phyloP scores from a whole-genome alignment of 2,888 invertebrate genomes.

The Eilema sororculum region DNA sequence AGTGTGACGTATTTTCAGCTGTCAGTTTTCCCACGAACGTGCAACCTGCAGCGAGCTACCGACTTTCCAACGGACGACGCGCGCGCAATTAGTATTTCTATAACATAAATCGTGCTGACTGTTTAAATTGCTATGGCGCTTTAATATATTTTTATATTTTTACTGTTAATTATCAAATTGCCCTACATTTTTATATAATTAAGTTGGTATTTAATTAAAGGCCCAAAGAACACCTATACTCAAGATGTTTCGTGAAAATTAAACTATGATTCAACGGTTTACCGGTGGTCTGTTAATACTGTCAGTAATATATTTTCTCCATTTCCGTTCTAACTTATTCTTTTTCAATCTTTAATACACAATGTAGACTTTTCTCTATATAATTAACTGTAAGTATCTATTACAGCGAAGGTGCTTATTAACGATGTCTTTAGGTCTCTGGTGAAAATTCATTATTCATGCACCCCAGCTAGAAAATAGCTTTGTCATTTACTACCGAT shows the following conservation, averaged over 20 bases:
- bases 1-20: neutral
- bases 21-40: neutral
- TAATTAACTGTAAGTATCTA: no score
- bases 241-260: neutral
- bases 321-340: no score
- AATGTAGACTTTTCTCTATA: no score
- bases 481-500: no score
- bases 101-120: neutral
- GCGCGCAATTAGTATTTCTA: neutral
- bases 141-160: neutral
- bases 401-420: no score
- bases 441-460: no score
- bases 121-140: neutral
- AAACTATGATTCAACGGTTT: neutral
- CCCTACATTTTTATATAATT: neutral
- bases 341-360: no score
- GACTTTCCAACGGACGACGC: neutral
- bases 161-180: neutral
- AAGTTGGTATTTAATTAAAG: neutral
- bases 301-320: no score
- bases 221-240: neutral
- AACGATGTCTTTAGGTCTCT: no score
- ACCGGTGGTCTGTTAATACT: no score
- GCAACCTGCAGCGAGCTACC: neutral
- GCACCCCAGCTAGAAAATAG: no score